These are phyloP conservation scores for Aphelinus atriplicis DNA, from an alignment of 1,140 invertebrate genomes.

Conservation along the genomic window DNA sequence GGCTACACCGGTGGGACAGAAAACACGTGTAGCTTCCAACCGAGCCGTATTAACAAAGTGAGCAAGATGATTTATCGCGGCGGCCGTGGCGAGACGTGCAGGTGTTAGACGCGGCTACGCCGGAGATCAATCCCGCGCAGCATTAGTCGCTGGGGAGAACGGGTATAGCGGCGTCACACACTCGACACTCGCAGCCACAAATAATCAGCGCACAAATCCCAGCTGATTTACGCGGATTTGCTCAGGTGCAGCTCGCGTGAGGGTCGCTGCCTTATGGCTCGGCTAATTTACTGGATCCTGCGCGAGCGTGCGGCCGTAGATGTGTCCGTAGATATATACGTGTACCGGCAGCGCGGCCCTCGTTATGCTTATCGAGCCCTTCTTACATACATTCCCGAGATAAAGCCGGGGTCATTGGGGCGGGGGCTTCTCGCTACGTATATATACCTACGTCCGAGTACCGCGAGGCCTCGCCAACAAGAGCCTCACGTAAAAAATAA, in stretches of 20 bases:
- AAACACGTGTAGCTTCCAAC: no score
- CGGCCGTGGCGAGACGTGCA: no score
- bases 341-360: not conserved
- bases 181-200: slow-evolving; percentile 22
- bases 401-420: not conserved
- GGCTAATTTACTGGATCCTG: slow-evolving; percentile 13
- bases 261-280: not conserved
- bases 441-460: no score
- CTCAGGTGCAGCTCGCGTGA: slow-evolving; percentile 15
- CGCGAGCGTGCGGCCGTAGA: not conserved
- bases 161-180: not conserved
- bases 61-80: no score
- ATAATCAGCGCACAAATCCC: slow-evolving; percentile 24
- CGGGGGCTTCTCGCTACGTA: no score
- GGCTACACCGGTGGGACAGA: no score
- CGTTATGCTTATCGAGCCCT: slow-evolving; percentile 2
- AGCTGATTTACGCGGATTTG: slow-evolving; percentile 10
- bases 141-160: no score
- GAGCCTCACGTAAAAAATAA: no score
- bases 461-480: no score
- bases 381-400: slow-evolving; percentile 14
- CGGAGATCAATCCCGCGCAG: no score
- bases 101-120: no score
- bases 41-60: no score
- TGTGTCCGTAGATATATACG: not conserved